Conservation (phyloP, 2,888 invertebrate species). For the Desoria tigrina region DNA sequence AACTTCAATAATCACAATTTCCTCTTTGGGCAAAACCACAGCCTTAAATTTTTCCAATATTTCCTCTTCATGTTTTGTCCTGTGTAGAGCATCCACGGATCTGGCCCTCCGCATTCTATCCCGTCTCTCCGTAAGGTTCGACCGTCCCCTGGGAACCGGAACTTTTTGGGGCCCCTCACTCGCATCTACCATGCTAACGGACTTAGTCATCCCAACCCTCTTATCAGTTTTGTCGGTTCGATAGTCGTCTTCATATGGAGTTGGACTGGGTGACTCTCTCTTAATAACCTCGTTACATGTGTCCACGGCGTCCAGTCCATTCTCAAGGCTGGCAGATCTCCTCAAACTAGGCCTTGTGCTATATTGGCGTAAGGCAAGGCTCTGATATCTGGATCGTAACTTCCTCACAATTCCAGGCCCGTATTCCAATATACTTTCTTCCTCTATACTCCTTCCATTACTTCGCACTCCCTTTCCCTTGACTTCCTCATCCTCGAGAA, state of each 20-base stretch:
- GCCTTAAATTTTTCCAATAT: conserved; percentile 52
- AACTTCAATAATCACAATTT: conserved; percentile 54
- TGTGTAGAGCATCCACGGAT: conserved; percentile 75
- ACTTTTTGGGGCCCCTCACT: conserved; percentile 9
- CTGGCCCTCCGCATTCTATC: conserved; percentile 78
- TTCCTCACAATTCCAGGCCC: conserved; percentile 89
- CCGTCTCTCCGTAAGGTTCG: conserved; percentile 28
- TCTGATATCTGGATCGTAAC: conserved; percentile 81
- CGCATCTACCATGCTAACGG: background rate
- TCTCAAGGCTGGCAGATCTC: conserved; percentile 81
- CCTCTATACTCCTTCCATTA: conserved; percentile 31
- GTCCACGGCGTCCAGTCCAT: conserved; percentile 72
- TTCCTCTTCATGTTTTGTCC: conserved; percentile 48
- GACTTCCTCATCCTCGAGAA: conserved; percentile 35
- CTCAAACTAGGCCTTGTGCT: conserved; percentile 70
- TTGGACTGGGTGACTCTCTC: conserved; percentile 26
- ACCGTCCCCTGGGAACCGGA: conserved; percentile 56
- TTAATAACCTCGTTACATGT: background rate
- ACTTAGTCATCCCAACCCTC: background rate
- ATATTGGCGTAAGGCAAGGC: conserved; percentile 73
- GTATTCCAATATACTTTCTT: conserved; percentile 60
- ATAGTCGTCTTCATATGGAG: conserved; percentile 5
- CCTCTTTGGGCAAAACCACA: conserved; percentile 53
- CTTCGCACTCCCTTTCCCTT: conserved; percentile 16
- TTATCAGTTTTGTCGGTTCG: conserved; percentile 2